A percentile compares a stretch with the other conserved stretches of the same genome.
These are phyloP conservation scores for Serripes groenlandicus DNA, from an alignment of 2,888 invertebrate genomes.

Conservation along the genomic window DNA sequence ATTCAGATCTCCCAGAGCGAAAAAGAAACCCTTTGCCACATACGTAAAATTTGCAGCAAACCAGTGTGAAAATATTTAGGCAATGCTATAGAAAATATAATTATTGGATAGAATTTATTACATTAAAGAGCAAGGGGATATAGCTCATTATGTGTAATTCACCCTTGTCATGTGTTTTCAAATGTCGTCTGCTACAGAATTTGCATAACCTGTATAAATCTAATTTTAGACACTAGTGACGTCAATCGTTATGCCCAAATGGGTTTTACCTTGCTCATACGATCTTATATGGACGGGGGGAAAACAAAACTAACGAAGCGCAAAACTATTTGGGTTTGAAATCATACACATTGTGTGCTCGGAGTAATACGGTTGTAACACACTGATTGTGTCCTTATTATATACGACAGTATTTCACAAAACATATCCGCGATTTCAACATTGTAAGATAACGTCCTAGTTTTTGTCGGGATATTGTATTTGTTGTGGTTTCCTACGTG, in stretches of 20 bases:
- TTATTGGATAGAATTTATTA: too few species aligned
- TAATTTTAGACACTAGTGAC: slow-evolving; percentile 6
- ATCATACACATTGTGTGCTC: neutral
- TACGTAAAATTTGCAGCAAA: too few species aligned
- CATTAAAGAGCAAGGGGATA: too few species aligned
- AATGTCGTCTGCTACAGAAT: neutral
- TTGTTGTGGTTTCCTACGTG: neutral
- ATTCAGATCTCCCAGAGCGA: too few species aligned
- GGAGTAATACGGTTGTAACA: neutral
- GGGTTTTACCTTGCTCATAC: slow-evolving; percentile 4
- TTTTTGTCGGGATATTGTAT: neutral
- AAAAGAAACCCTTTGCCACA: too few species aligned
- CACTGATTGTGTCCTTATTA: neutral
- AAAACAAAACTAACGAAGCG: slow-evolving; percentile 1
- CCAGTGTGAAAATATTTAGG: too few species aligned
- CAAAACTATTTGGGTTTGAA: neutral
- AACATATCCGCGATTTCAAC: neutral
- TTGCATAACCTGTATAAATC: too few species aligned
- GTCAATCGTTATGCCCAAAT: slow-evolving; percentile 4
- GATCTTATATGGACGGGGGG: slow-evolving; percentile 10
- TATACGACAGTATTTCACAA: neutral
- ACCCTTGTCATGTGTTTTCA: too few species aligned
- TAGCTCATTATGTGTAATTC: too few species aligned
- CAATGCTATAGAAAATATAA: too few species aligned
- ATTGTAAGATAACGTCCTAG: neutral